Evolutionary conservation across 2,797 vertebrate species (phyloP).

Genomic region (Lateolabrax maculatus): DNA sequence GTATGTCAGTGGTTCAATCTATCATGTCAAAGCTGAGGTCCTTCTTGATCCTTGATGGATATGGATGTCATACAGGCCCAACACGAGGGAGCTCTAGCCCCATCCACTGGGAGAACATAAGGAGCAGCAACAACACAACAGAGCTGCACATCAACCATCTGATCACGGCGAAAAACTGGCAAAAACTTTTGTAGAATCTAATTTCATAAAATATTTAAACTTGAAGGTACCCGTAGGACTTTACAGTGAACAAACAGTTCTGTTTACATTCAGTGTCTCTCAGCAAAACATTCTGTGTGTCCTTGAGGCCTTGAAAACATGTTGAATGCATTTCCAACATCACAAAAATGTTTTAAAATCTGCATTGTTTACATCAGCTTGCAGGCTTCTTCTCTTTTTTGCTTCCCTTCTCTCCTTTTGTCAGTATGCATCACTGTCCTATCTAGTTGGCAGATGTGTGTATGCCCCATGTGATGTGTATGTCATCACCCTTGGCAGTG

Average conservation of each 20-base stretch:
- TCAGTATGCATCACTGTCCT: neutral
- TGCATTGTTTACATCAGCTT: constrained; percentile 4
- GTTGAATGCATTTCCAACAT: constrained; percentile 2
- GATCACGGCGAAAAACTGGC: neutral
- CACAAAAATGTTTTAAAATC: constrained; percentile 1
- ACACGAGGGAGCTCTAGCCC: neutral
- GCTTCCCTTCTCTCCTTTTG: neutral
- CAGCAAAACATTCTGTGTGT: neutral
- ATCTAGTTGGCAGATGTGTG: neutral
- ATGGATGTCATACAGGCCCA: constrained; percentile 27
- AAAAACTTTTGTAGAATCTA: neutral
- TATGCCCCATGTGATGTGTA: neutral
- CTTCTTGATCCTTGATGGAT: constrained; percentile 53
- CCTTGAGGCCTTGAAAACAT: neutral
- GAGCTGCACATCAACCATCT: neutral
- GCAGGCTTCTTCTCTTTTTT: neutral
- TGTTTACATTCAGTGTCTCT: constrained; percentile 24
- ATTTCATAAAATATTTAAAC: neutral
- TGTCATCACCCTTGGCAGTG: neutral
- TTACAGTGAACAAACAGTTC: neutral
- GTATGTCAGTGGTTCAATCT: constrained; percentile 66
- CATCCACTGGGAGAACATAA: constrained; percentile 25
- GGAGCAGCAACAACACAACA: neutral
- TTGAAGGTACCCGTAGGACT: neutral
- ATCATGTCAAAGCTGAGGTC: constrained; percentile 52